A percentile compares a stretch with the other conserved stretches of the same genome.
Conservation (phyloP, 2,113 vertebrate genomes). For the Etheostoma spectabile region DNA sequence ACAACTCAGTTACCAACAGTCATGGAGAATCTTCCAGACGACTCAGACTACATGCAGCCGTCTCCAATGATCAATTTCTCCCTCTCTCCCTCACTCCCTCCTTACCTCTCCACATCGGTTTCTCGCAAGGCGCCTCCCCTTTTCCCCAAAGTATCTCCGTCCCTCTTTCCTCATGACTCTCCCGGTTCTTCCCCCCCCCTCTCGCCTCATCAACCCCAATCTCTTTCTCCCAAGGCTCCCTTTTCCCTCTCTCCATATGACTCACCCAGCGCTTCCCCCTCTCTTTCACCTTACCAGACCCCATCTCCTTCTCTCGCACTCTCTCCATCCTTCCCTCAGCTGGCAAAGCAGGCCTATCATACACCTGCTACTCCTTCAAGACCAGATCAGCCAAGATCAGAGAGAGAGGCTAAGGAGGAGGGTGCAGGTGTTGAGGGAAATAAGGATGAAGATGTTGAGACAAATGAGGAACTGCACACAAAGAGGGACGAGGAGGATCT, state of each 20-base stretch:
- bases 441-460: slow-evolving; percentile 1
- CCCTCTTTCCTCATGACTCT: slow-evolving; percentile 32
- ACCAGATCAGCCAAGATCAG: slow-evolving; percentile 10
- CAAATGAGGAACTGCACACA: slow-evolving; percentile 3
- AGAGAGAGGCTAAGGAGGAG: slow-evolving; percentile 1
- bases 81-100: slow-evolving; percentile 21
- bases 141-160: slow-evolving; percentile 44
- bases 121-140: slow-evolving; percentile 30
- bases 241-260: slow-evolving; percentile 46
- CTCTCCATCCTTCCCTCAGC: slow-evolving; percentile 11
- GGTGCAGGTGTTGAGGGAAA: not conserved
- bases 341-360: slow-evolving; percentile 31
- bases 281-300: slow-evolving; percentile 61
- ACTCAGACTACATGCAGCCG: slow-evolving; percentile 69
- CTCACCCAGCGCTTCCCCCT: slow-evolving; percentile 49
- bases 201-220: slow-evolving; percentile 60
- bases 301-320: slow-evolving; percentile 52
- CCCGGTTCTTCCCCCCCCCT: slow-evolving; percentile 23
- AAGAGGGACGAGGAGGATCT: slow-evolving; percentile 57
- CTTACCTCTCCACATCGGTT: slow-evolving; percentile 47
- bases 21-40: slow-evolving; percentile 27
- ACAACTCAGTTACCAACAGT: slow-evolving; percentile 15
- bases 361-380: slow-evolving; percentile 16
- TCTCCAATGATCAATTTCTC: slow-evolving; percentile 24
- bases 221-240: slow-evolving; percentile 44